Conservation (phyloP, 2,888 invertebrate species). For the Parnassius apollo region DNA sequence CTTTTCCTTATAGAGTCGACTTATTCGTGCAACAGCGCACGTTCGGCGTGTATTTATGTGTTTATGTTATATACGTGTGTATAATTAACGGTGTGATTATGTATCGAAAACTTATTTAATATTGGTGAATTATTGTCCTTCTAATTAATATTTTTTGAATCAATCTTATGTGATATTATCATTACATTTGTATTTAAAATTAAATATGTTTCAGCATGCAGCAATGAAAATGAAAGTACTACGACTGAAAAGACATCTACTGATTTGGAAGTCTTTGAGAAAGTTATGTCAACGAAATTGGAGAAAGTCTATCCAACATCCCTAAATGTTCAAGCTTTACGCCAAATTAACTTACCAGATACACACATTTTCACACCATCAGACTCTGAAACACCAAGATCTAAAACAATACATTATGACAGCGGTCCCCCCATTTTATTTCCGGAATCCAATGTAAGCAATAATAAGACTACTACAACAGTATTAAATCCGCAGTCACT, state of each 20-base stretch:
- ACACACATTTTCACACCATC: constrained; percentile 78
- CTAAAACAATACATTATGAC: constrained; percentile 75
- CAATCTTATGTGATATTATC: too few relatives aligned
- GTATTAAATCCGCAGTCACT: constrained; percentile 28
- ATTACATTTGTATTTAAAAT: too few relatives aligned
- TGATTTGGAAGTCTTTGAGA: constrained; percentile 62
- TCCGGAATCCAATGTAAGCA: constrained; percentile 43
- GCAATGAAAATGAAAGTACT: constrained; percentile 50
- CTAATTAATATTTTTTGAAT: too few relatives aligned
- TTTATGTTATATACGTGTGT: too few relatives aligned
- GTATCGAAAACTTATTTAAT: too few relatives aligned
- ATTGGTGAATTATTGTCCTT: too few relatives aligned
- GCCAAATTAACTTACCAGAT: constrained; percentile 74
- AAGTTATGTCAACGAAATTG: constrained; percentile 48
- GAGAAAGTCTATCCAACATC: constrained; percentile 66
- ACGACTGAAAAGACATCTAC: constrained; percentile 48
- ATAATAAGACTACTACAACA: constrained; percentile 36
- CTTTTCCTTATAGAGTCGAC: too few relatives aligned
- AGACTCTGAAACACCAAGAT: constrained; percentile 75
- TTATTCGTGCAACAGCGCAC: too few relatives aligned
- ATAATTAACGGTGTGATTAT: too few relatives aligned
- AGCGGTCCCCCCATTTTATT: constrained; percentile 51
- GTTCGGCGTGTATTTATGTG: too few relatives aligned
- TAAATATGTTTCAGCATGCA: constrained; percentile 63
- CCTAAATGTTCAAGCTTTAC: constrained; percentile 64